These are phyloP conservation scores for Agonopterix subpropinquella DNA, from an alignment of 2,888 invertebrate species.

Conservation along the genomic window DNA sequence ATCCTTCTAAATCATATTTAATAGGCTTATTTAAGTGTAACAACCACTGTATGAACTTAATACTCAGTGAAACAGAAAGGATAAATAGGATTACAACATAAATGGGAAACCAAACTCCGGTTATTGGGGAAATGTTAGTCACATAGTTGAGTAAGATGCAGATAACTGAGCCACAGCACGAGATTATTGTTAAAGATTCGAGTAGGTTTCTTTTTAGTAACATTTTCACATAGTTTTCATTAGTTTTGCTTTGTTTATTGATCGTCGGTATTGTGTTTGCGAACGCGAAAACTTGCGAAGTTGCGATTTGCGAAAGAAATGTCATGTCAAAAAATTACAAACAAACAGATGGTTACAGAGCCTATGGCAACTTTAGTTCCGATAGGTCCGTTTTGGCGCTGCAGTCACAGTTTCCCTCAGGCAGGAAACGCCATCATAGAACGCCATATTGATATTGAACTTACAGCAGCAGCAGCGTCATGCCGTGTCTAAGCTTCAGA, in stretches of 20 bases:
- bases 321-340: neutral
- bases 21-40: slow-evolving; percentile 70
- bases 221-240: slow-evolving; percentile 32
- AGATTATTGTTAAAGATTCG: slow-evolving; percentile 44
- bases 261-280: neutral
- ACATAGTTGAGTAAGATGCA: slow-evolving; percentile 49
- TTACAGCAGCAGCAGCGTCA: too few relatives aligned
- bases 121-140: slow-evolving; percentile 57
- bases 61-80: slow-evolving; percentile 61
- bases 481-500: too few relatives aligned
- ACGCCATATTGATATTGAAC: too few relatives aligned
- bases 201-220: slow-evolving; percentile 52
- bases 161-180: slow-evolving; percentile 41
- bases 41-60: slow-evolving; percentile 70
- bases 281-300: too few relatives aligned
- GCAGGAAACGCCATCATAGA: too few relatives aligned
- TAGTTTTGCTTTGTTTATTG: neutral
- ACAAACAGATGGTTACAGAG: too few relatives aligned
- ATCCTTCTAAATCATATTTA: slow-evolving; percentile 49
- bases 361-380: too few relatives aligned
- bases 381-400: too few relatives aligned
- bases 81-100: slow-evolving; percentile 57
- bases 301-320: too few relatives aligned
- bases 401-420: too few relatives aligned
- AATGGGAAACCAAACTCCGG: slow-evolving; percentile 58